A percentile compares a stretch with the other conserved stretches of the same genome.
Conservation (phyloP, 2,888 invertebrate species). For the Diarsia mendica region DNA sequence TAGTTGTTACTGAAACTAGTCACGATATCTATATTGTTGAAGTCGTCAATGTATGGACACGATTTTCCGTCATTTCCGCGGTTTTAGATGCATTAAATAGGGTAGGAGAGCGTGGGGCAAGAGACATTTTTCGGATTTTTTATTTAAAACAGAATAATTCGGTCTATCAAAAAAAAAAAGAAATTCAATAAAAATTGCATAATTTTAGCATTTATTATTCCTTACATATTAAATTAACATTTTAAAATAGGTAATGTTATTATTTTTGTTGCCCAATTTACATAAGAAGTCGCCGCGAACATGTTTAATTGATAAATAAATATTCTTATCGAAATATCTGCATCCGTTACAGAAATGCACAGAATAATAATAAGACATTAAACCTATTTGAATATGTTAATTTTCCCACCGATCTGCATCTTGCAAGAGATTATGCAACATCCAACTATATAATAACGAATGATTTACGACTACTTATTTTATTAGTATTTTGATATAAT, state of each 20-base stretch:
- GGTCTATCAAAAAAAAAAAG: too few relatives aligned
- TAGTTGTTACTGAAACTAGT: conserved; percentile 27
- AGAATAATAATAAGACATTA: conserved; percentile 10
- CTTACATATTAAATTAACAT: too few relatives aligned
- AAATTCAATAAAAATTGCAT: too few relatives aligned
- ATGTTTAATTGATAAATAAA: neutral
- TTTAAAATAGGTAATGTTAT: neutral
- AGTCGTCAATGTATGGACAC: neutral
- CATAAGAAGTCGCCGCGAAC: neutral
- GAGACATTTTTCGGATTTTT: too few relatives aligned
- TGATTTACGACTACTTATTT: neutral
- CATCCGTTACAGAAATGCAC: conserved; percentile 29
- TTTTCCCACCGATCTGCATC: conserved; percentile 13
- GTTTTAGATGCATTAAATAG: neutral
- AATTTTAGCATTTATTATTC: too few relatives aligned
- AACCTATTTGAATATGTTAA: conserved; percentile 25
- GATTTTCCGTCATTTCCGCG: conserved; percentile 12
- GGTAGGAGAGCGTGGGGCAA: neutral
- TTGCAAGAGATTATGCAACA: conserved; percentile 26
- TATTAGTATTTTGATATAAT: neutral
- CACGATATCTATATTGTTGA: conserved; percentile 37
- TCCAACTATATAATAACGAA: neutral
- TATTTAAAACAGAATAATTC: too few relatives aligned
- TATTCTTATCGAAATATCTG: conserved; percentile 11
- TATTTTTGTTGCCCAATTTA: neutral